Evolutionary conservation across 2,888 invertebrate species (phyloP), one percentile per base, ranked within the genome.

Genomic region (Oscheius myriophilus): DNA sequence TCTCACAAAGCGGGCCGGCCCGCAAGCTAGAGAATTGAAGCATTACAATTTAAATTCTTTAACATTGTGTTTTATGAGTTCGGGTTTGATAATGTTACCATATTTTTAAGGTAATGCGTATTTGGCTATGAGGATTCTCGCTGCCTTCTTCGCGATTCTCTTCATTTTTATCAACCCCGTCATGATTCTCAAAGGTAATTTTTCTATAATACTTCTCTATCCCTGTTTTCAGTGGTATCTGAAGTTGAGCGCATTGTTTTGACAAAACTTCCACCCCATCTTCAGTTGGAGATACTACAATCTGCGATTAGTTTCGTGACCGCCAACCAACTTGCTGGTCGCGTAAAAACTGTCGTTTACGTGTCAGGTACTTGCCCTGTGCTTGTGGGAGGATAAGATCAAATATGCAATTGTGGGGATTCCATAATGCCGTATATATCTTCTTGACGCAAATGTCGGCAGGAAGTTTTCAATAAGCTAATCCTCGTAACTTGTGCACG

Each of bases 111-210:
- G 53, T 23, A n/a, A 55, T 54, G 55, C 14, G 65, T 73, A 71
- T 62, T 66, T 66, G 72, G 73, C 67, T 57, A 79, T 79, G 79
- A 75, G 79, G 58, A 79, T 79, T 59, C 69, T 79, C 55, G 73
- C 79, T 46, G 79, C 79, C 55, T 79, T 79, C 66, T 79, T 79
- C 73, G 73, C 76, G 53, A 76, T 79, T 65, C 73, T 79, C 46
- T 79, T 79, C 71, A 75, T 72, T n/a, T 79, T 79, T 70, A 79
- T 79, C 69, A 79, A 79, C 62, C 79, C 79, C 52, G 75, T 75
- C 46, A 79, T 79, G 79, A 71, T 79, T 33, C 63, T 77, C 45
- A 79, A 77, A 69, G 72, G 75, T 75, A 49, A 49, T 59, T 49
- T 23, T 23, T 46, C 12, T 33, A 14, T 39, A 3, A 16, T 25